Evolutionary conservation across 2,888 invertebrate species (phyloP), one percentile per base, ranked within the genome.

Genomic region (Portevinia maculata): DNA sequence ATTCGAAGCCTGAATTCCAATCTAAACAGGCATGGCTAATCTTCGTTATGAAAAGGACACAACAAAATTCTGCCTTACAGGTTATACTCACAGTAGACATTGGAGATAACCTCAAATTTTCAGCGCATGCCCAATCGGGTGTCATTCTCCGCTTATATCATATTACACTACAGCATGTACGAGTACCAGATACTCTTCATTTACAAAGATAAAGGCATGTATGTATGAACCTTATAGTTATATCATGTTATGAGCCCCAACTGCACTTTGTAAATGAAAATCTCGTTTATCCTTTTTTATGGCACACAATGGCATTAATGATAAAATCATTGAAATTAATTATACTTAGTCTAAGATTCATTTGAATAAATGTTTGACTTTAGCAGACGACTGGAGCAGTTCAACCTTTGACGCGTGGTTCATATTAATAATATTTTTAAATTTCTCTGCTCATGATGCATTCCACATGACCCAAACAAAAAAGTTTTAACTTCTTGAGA

Each of bases 291-390:
- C 7, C 37, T 62, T 50, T 78, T 71, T 67, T 60, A 44, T 50
- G 50, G 50, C 48, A 41, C 41, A 67, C 13, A 57, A 60, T 67
- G 78, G 67, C 65, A 57, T 83, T 67, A 60, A 78, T 55, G 83
- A 83, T 52, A 78, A 50, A 55, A 73, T 78, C 55, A 83, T 78
- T 83, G 62, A 83, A 83, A 83, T 83, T 78, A 67, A 83, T 76
- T 71, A 24, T 15, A 41, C 60, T 15, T 28, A 53, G 41, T 73
- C 62, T 60, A 78, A 71, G 67, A 78, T 78, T 67, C 62, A 19
- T 37, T 34, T 55, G 50, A 83, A 83, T 71, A 76, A 60, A 71
- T 76, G n/a, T 71, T 55, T 48, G 55, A 53, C 24, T 55, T 30
- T 53, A 46, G 44, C 28, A 60, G 67, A 37, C 13, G 48, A n/a